Conservation (phyloP, 1,140 invertebrate genomes). For the Danaus melanippus region DNA sequence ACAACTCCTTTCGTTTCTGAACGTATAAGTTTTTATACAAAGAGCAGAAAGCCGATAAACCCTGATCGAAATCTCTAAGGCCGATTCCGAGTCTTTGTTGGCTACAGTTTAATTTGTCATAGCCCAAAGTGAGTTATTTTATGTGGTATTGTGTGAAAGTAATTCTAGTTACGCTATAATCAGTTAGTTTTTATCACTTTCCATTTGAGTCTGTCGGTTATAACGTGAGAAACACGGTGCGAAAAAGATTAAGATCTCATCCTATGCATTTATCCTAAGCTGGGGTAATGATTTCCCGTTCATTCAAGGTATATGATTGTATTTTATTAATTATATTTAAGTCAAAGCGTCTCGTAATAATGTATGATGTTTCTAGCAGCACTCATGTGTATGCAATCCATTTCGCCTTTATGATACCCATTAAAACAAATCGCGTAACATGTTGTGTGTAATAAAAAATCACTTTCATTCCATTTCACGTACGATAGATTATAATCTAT, state of each 20-base stretch:
- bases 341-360: too few species aligned
- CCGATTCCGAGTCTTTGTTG: conserved; percentile 12
- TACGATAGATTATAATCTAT: conserved; percentile 11
- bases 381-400: too few species aligned
- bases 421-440: too few species aligned
- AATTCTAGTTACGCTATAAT: conserved; percentile 1
- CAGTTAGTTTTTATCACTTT: conserved; percentile 19
- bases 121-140: conserved; percentile 25
- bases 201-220: conserved; percentile 8
- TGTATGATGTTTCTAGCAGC: too few species aligned
- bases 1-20: conserved; percentile 11
- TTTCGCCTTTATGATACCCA: too few species aligned
- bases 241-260: too few species aligned
- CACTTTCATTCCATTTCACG: conserved; percentile 10
- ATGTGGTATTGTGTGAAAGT: conserved; percentile 22
- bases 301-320: too few species aligned
- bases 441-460: not conserved
- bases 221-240: conserved; percentile 4
- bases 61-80: conserved; percentile 10
- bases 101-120: conserved; percentile 31
- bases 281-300: too few species aligned
- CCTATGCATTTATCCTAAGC: too few species aligned
- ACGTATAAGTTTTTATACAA: conserved; percentile 11
- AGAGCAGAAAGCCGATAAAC: conserved; percentile 10
- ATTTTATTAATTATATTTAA: too few species aligned